Evolutionary conservation across 2,888 invertebrate species (phyloP).

Genomic region (Clanis bilineata): DNA sequence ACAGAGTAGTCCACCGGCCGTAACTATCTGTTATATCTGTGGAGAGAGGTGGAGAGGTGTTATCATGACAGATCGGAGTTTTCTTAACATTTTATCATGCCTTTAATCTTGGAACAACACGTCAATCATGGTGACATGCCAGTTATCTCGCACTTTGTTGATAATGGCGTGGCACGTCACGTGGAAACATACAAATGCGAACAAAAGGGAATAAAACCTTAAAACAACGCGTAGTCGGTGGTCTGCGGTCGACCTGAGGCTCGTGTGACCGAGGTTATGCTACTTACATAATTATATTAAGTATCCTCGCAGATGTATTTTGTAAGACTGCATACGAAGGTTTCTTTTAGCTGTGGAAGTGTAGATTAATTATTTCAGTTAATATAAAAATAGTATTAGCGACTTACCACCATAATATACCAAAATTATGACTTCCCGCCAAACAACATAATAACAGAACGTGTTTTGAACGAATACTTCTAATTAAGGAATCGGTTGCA

Average conservation of each 20-base stretch:
- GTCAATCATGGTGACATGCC: constrained; percentile 60
- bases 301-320: background rate
- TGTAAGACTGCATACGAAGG: background rate
- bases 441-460: no score
- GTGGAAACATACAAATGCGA: constrained; percentile 33
- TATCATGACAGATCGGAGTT: constrained; percentile 73
- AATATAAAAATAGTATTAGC: no score
- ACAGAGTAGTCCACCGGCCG: constrained; percentile 29
- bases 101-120: constrained; percentile 60
- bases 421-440: no score
- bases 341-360: background rate
- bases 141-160: constrained; percentile 30
- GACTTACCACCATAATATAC: no score
- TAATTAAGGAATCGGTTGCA: no score
- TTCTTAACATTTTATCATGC: constrained; percentile 44
- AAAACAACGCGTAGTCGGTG: background rate
- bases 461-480: no score
- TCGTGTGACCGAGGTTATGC: constrained; percentile 7
- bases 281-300: background rate
- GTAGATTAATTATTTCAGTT: no score
- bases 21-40: constrained; percentile 35
- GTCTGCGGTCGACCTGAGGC: background rate
- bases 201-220: constrained; percentile 9
- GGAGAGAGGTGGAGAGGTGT: constrained; percentile 36
- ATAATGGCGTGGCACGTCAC: constrained; percentile 44